Evolutionary conservation across 2,113 vertebrate species (phyloP).

Genomic region (Nerophis ophidion): DNA sequence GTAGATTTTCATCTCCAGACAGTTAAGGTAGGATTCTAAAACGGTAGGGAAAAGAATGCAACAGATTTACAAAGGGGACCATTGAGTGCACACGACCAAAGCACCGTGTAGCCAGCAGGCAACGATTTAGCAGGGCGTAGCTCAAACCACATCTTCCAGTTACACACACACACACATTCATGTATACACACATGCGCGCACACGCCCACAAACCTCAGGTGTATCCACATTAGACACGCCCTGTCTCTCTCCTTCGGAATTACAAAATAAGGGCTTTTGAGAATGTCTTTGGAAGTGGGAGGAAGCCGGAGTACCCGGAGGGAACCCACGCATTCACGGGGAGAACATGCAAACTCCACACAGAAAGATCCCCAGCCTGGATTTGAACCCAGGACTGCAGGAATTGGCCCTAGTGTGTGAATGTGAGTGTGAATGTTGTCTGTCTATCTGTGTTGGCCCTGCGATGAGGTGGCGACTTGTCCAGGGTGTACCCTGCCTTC

Average conservation of each 20-base stretch:
- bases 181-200: slow-evolving; percentile 23
- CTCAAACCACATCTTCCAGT: slow-evolving; percentile 65
- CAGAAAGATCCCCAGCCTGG: too few relatives aligned
- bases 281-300: too few relatives aligned
- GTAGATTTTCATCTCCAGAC: slow-evolving; percentile 60
- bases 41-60: slow-evolving; percentile 56
- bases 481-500: too few relatives aligned
- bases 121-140: slow-evolving; percentile 71
- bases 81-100: slow-evolving; percentile 63
- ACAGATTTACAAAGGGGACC: slow-evolving; percentile 64
- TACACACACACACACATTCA: slow-evolving; percentile 40
- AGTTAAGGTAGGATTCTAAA: slow-evolving; percentile 44
- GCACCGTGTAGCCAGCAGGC: slow-evolving; percentile 60
- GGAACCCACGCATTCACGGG: too few relatives aligned
- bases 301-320: too few relatives aligned
- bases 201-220: slow-evolving; percentile 59
- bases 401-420: too few relatives aligned
- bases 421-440: too few relatives aligned
- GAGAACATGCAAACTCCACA: too few relatives aligned
- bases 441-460: too few relatives aligned
- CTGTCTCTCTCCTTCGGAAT: slow-evolving; percentile 46
- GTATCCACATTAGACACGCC: slow-evolving; percentile 59
- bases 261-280: slow-evolving; percentile 45
- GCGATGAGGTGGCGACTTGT: too few relatives aligned
- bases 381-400: too few relatives aligned